Conservation (phyloP, 2,888 invertebrate genomes). For the Pomacea canaliculata region DNA sequence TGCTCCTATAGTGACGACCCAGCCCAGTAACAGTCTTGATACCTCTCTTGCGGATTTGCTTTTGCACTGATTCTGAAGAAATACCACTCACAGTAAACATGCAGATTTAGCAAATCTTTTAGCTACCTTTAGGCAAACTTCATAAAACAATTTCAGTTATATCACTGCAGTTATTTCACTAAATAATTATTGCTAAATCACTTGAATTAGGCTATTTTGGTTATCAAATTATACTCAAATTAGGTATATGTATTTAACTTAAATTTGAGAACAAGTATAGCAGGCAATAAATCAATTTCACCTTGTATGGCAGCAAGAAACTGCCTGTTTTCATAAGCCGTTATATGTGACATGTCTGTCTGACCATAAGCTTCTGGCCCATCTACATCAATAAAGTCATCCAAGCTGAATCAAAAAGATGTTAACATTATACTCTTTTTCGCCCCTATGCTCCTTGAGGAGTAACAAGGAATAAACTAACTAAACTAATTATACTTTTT, state of each 20-base stretch:
- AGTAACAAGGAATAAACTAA: too few species aligned
- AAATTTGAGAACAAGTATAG: too few species aligned
- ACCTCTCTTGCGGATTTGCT: slow-evolving; percentile 62
- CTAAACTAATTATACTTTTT: too few species aligned
- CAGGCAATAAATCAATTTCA: not conserved
- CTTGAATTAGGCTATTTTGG: too few species aligned
- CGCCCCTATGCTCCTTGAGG: too few species aligned
- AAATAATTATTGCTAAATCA: too few species aligned
- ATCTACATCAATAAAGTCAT: slow-evolving; percentile 98
- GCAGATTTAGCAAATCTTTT: not conserved
- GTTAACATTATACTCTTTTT: too few species aligned
- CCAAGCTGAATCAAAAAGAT: not conserved
- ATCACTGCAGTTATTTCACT: too few species aligned
- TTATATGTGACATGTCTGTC: slow-evolving; percentile 11
- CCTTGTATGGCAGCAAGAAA: slow-evolving; percentile 33
- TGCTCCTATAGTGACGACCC: slow-evolving; percentile 53
- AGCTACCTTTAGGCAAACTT: too few species aligned
- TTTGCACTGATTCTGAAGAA: slow-evolving; percentile 51
- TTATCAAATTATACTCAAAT: too few species aligned
- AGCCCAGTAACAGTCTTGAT: slow-evolving; percentile 62
- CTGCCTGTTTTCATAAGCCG: slow-evolving; percentile 26
- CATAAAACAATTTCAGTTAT: too few species aligned
- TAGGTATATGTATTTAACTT: too few species aligned
- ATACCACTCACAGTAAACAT: slow-evolving; percentile 8
- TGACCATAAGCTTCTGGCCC: slow-evolving; percentile 11